These are phyloP conservation scores for Amiota communis DNA, from an alignment of 2,888 invertebrate species.

Conservation along the genomic window DNA sequence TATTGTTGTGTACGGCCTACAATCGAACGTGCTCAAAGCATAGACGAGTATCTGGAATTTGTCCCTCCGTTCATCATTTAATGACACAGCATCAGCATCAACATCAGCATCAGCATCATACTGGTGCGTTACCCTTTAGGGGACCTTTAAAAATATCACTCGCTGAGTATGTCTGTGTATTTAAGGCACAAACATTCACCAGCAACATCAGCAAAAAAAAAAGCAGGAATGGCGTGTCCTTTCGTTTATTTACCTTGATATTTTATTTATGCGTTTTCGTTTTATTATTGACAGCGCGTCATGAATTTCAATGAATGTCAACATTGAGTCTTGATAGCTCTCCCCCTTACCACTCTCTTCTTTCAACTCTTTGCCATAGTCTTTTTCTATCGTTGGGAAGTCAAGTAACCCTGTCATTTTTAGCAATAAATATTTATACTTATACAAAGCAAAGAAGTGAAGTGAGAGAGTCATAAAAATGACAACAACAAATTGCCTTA, in stretches of 20 bases:
- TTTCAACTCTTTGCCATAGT: no score
- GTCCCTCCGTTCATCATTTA: no score
- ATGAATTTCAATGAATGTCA: conserved; percentile 67
- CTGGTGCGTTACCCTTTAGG: no score
- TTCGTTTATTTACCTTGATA: conserved; percentile 66
- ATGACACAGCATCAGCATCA: no score
- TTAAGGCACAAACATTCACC: background rate
- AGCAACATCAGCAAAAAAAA: no score
- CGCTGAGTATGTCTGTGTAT: background rate
- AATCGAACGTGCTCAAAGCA: no score
- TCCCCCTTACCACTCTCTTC: background rate
- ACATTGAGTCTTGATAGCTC: conserved; percentile 28
- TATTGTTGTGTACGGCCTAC: no score
- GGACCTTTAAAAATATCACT: no score
- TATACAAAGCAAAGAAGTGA: background rate
- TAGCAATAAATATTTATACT: conserved; percentile 3
- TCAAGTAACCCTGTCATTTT: conserved; percentile 57
- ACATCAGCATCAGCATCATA: no score
- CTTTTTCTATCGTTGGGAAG: no score
- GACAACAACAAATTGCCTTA: conserved; percentile 67
- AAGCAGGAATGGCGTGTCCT: conserved; percentile 37
- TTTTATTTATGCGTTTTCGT: conserved; percentile 65
- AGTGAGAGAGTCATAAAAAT: conserved; percentile 47
- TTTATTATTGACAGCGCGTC: conserved; percentile 63
- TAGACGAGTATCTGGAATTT: no score